Base-by-base conservation (phyloP, 2,888 invertebrate genomes). In the Macrosoma leucophasiata region DNA sequence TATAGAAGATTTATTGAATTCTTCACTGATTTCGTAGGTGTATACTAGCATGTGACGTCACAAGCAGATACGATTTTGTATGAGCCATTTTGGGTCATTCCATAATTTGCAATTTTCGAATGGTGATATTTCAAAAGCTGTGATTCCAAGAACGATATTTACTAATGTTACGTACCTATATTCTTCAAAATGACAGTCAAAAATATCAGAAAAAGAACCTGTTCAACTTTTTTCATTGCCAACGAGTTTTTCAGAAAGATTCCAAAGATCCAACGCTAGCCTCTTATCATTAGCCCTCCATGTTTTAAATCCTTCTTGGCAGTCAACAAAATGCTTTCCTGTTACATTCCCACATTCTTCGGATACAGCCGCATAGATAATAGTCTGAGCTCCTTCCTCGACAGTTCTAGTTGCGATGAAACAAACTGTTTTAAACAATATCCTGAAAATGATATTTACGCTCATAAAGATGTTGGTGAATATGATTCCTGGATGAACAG, bases 401-500 rank as follows among this genome's bases (percentile, higher is more conserved):
- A 88, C 77, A n/a, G 86, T 88, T 73, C 91, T 90, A 55, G 88
- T 28, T 31, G 51, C 50, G 11, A 58, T 21, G 30, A 45, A 39
- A n/a, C 33, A 33, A 27, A 22, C 27, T 13, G 28, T 17, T 8
- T 28, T 28, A 6, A 33, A 33, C 2, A 17, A 27, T 22, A 33
- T 28, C 4, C 33, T 33, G 18, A 22, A 18, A 4, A 39, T 9
- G 6, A 27, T 17, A 22, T 39, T 36, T 88, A 52, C 91, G 4
- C 25, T 90, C 28, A 89, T 84, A 88, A 91, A 90, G 28, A 92
- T 91, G 24, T 90, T 91, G 1, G 90, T 90, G 61, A 88, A 88
- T 38, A 92, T 89, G 73, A 92, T 86, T 11, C 94, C 94, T 0
- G 94, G 94, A 75, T 94, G 93, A 26, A 93, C 72, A 45, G 89